phyloP scores from a whole-genome alignment of 2,797 vertebrate genomes.

The Esox lucius region DNA sequence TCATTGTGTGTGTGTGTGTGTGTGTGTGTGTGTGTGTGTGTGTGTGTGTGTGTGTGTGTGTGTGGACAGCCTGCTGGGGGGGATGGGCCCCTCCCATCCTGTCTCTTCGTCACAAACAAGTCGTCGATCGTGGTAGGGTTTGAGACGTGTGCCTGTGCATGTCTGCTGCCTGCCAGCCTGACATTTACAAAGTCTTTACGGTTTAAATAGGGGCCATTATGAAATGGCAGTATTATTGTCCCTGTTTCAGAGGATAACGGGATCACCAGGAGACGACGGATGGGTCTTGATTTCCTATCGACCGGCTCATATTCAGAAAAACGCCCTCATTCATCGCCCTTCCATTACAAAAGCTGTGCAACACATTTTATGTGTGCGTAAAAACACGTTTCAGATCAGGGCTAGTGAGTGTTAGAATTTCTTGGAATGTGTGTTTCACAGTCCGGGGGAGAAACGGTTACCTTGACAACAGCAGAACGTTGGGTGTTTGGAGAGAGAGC shows the following conservation, averaged over 20 bases:
- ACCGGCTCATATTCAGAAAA: neutral
- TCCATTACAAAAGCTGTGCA: neutral
- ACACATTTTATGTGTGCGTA: conserved; percentile 8
- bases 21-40: too few species aligned
- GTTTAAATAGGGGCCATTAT: conserved; percentile 3
- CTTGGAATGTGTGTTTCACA: conserved; percentile 60
- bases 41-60: neutral
- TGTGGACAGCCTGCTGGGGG: conserved; percentile 2
- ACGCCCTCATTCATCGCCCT: neutral
- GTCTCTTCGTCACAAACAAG: neutral
- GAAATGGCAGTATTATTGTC: neutral
- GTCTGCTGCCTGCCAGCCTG: conserved; percentile 6
- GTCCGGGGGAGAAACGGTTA: conserved; percentile 73
- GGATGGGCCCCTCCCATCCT: conserved; percentile 1
- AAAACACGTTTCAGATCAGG: conserved; percentile 56
- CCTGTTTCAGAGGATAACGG: neutral
- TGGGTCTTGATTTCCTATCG: neutral
- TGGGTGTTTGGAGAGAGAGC: conserved; percentile 59
- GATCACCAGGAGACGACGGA: neutral
- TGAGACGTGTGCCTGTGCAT: neutral
- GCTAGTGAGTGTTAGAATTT: conserved; percentile 54
- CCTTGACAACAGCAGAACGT: conserved; percentile 80
- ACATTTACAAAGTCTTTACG: conserved; percentile 21
- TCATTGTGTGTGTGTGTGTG: too few species aligned
- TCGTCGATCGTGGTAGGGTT: neutral